These are phyloP conservation scores for Gonioctena quinquepunctata DNA, from an alignment of 1,140 invertebrate species.

Conservation along the genomic window DNA sequence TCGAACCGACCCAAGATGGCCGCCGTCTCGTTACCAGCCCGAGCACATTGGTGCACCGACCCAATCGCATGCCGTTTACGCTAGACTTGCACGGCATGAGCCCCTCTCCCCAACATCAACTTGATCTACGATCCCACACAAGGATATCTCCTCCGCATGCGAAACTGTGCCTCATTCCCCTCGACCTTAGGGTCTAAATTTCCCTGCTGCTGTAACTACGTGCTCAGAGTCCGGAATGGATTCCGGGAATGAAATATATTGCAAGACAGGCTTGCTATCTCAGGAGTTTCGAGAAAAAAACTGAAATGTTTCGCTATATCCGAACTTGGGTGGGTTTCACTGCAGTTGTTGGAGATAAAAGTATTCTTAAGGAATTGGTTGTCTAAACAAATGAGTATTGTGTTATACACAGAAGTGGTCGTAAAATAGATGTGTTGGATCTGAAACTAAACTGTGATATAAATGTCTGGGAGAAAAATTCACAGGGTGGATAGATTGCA, in stretches of 20 bases:
- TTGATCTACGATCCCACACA: conserved; percentile 45
- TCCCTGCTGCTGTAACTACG: conserved; percentile 35
- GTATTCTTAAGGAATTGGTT: conserved; percentile 11
- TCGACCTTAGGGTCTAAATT: conserved; percentile 24
- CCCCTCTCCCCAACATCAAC: conserved; percentile 22
- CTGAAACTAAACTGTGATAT: too few species aligned
- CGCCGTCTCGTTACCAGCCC: conserved; percentile 36
- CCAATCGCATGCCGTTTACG: conserved; percentile 33
- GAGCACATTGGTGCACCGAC: conserved; percentile 39
- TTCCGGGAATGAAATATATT: conserved; percentile 54
- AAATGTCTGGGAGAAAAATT: too few species aligned
- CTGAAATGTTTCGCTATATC: conserved; percentile 24
- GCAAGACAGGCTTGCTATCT: conserved; percentile 49
- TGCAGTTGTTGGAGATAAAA: conserved; percentile 15
- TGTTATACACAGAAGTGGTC: conserved; percentile 2
- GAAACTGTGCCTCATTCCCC: conserved; percentile 25
- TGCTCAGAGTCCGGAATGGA: conserved; percentile 50
- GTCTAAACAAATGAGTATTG: conserved; percentile 12
- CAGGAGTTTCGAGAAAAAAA: conserved; percentile 32
- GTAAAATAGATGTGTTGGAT: too few species aligned
- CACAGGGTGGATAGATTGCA: too few species aligned
- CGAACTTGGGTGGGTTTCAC: conserved; percentile 2
- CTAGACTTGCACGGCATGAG: conserved; percentile 34
- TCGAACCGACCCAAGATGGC: conserved; percentile 46
- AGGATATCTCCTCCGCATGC: conserved; percentile 21